Conservation (phyloP, 2,113 vertebrate genomes). For the Bambusicola thoracicus region DNA sequence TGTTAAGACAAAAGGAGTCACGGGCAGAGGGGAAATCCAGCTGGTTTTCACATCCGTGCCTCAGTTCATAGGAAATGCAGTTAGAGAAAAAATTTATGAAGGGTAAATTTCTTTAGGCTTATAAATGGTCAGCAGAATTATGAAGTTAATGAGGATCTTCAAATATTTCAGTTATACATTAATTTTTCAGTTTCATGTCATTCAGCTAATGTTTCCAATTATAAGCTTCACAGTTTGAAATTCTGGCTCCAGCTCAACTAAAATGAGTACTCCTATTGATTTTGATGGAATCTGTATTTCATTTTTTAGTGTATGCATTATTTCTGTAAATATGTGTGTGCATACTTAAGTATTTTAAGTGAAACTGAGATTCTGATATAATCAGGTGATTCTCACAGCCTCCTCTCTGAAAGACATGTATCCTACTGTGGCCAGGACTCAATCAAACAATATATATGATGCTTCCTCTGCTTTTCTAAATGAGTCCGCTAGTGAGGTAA, state of each 20-base stretch:
- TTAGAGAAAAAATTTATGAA: neutral
- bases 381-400: neutral
- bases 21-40: neutral
- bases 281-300: neutral
- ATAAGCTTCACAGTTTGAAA: neutral
- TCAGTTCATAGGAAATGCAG: neutral
- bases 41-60: neutral
- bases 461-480: neutral
- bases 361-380: neutral
- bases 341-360: neutral
- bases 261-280: neutral
- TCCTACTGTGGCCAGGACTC: neutral
- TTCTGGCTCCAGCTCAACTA: neutral
- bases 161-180: neutral
- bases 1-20: neutral
- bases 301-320: neutral
- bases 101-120: neutral
- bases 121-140: neutral
- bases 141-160: neutral
- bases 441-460: neutral
- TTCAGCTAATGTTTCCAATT: neutral
- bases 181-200: neutral
- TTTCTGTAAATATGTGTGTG: neutral
- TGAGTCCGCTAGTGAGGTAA: neutral
- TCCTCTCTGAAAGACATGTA: neutral